Conservation (phyloP, 2,797 vertebrate species). For the Odontamblyopus rebecca region DNA sequence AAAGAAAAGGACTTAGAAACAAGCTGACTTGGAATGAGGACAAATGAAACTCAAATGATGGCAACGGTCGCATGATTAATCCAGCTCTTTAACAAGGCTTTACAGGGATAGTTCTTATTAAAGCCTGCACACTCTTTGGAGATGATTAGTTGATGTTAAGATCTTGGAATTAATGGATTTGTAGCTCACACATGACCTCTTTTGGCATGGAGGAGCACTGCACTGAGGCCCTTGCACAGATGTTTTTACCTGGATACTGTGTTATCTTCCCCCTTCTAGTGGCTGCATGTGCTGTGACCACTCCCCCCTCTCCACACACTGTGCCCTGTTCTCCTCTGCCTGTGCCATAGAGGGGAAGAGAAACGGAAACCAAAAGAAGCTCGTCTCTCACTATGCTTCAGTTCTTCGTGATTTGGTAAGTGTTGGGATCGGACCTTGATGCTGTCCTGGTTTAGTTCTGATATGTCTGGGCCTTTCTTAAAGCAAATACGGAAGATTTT, state of each 20-base stretch:
- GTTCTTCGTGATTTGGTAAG: not conserved
- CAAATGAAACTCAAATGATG: conserved; percentile 40
- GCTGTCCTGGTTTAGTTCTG: not conserved
- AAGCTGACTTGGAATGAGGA: conserved; percentile 21
- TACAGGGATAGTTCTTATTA: conserved; percentile 46
- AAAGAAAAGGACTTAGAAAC: conserved; percentile 20
- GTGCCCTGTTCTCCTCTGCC: conserved; percentile 22
- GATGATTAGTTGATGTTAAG: conserved; percentile 67
- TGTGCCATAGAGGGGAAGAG: conserved; percentile 23
- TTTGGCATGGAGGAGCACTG: conserved; percentile 77
- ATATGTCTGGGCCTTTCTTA: not conserved
- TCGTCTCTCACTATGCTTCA: not conserved
- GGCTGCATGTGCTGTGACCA: conserved; percentile 27
- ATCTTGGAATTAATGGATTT: conserved; percentile 63
- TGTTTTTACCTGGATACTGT: conserved; percentile 33
- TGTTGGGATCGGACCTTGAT: not conserved
- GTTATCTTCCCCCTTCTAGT: conserved; percentile 14
- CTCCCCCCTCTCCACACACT: conserved; percentile 30
- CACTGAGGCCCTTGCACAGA: conserved; percentile 55
- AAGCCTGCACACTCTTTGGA: conserved; percentile 45
- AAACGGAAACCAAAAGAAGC: not conserved
- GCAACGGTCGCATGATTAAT: conserved; percentile 49
- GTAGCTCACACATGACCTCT: conserved; percentile 82
- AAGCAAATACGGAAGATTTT: too few relatives aligned
- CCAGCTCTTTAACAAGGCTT: conserved; percentile 47